These are phyloP conservation scores for Prunella strophiata DNA, from an alignment of 2,797 vertebrate species.

Conservation along the genomic window DNA sequence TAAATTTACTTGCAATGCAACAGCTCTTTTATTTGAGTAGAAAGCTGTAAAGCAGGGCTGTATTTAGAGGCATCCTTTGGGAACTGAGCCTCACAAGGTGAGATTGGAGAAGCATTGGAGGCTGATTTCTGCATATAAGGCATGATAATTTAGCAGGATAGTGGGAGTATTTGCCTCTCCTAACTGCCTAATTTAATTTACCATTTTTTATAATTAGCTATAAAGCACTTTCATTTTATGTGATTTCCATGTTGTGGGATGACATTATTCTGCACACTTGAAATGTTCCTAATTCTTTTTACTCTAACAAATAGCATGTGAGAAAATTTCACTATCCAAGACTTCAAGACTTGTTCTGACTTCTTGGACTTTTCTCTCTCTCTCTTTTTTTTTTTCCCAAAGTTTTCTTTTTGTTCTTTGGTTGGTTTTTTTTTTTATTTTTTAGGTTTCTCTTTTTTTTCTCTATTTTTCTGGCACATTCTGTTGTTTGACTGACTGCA, in stretches of 20 bases:
- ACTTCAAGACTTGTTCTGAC: not conserved
- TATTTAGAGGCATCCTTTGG: slow-evolving; percentile 53
- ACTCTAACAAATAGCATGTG: not conserved
- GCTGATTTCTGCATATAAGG: slow-evolving; percentile 22
- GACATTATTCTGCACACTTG: slow-evolving; percentile 7
- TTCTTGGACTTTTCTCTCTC: not conserved
- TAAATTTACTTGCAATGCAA: slow-evolving; percentile 50
- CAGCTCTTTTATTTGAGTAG: slow-evolving; percentile 46
- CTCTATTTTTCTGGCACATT: not conserved
- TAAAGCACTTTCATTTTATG: slow-evolving; percentile 19
- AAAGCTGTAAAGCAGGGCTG: slow-evolving; percentile 45
- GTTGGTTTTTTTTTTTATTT: not conserved
- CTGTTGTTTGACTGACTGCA: not conserved
- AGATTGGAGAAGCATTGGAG: slow-evolving; percentile 51
- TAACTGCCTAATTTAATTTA: slow-evolving; percentile 34
- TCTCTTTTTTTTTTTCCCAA: rapidly evolving
- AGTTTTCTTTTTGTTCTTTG: rapidly evolving
- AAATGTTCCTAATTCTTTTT: slow-evolving; percentile 4
- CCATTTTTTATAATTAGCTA: slow-evolving; percentile 23
- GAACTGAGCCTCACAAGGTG: slow-evolving; percentile 27
- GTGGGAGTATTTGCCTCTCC: slow-evolving; percentile 16
- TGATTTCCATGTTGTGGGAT: not conserved
- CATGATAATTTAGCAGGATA: slow-evolving; percentile 39
- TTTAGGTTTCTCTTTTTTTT: not conserved
- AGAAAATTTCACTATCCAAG: not conserved